A percentile compares a stretch with the other conserved stretches of the same genome.
phyloP scores from a whole-genome alignment of 2,888 invertebrate species.

The Caenorhabditis afra region DNA sequence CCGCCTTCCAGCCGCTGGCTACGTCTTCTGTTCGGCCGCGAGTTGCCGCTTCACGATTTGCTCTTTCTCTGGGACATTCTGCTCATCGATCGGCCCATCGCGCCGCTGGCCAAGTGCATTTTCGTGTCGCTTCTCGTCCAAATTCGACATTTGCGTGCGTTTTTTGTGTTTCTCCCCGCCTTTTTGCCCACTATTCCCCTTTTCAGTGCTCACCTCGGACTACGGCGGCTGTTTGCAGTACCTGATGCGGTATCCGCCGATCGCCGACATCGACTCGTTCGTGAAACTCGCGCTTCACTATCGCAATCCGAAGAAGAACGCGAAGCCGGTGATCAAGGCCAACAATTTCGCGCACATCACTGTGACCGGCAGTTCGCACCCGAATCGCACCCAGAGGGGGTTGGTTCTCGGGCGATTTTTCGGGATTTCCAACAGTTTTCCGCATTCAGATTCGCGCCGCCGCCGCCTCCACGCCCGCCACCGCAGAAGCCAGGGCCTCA shows the following conservation, averaged over 20 bases:
- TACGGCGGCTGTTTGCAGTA: slow-evolving; percentile 85
- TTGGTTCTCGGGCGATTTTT: no score
- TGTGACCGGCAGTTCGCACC: slow-evolving; percentile 73
- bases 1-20: slow-evolving; percentile 92
- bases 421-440: no score
- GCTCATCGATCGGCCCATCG: slow-evolving; percentile 85
- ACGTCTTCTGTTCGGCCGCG: slow-evolving; percentile 88
- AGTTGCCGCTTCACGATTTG: slow-evolving; percentile 88
- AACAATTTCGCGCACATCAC: slow-evolving; percentile 73
- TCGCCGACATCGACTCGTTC: slow-evolving; percentile 85
- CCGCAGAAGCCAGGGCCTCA: not conserved
- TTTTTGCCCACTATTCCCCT: no score
- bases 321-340: slow-evolving; percentile 75
- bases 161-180: not conserved
- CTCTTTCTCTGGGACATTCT: slow-evolving; percentile 90
- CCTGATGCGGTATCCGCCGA: slow-evolving; percentile 86
- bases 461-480: not conserved
- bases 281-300: slow-evolving; percentile 84
- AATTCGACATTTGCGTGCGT: slow-evolving; percentile 86
- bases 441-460: not conserved
- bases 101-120: slow-evolving; percentile 85
- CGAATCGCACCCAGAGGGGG: slow-evolving; percentile 56
- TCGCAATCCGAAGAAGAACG: slow-evolving; percentile 82
- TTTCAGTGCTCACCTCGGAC: slow-evolving; percentile 80
- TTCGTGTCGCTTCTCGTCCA: slow-evolving; percentile 88